phyloP scores from a whole-genome alignment of 2,113 vertebrate genomes.

The Laticauda colubrina region DNA sequence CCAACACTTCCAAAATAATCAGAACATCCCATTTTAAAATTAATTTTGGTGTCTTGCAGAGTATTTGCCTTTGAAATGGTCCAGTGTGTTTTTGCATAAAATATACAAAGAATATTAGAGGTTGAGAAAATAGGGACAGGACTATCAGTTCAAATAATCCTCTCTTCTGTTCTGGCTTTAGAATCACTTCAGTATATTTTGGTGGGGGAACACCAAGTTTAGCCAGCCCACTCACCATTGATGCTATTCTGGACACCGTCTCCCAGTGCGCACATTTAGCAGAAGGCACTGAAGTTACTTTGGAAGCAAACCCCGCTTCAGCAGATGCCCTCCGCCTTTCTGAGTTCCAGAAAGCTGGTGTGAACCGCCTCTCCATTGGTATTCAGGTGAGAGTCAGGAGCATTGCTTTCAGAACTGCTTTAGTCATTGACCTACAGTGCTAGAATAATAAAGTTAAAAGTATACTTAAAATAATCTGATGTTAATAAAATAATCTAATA shows the following conservation, averaged over 20 bases:
- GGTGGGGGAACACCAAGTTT: constrained; percentile 92
- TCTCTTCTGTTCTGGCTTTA: constrained; percentile 44
- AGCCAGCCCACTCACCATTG: constrained; percentile 78
- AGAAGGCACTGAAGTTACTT: constrained; percentile 74
- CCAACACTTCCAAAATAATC: background rate
- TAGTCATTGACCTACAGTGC: background rate
- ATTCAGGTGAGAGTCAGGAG: constrained; percentile 77
- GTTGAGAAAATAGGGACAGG: background rate
- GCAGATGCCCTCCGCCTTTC: constrained; percentile 61
- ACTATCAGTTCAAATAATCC: background rate
- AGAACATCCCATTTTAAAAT: background rate
- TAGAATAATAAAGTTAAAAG: background rate
- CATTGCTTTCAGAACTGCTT: background rate
- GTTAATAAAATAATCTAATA: background rate
- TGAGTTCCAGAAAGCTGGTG: constrained; percentile 73
- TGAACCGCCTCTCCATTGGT: constrained; percentile 90
- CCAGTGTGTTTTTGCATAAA: background rate
- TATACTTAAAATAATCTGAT: background rate
- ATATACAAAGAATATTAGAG: background rate
- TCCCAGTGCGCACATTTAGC: constrained; percentile 63
- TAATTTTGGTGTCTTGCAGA: background rate
- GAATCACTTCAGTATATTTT: constrained; percentile 88
- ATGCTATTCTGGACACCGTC: constrained; percentile 75
- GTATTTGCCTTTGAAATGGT: background rate
- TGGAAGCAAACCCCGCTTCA: constrained; percentile 90